Percentiles rank a stretch among this genome's conserved stretches.
These are phyloP conservation scores for Campoletis sonorensis DNA, from an alignment of 1,140 invertebrate genomes.

Conservation along the genomic window DNA sequence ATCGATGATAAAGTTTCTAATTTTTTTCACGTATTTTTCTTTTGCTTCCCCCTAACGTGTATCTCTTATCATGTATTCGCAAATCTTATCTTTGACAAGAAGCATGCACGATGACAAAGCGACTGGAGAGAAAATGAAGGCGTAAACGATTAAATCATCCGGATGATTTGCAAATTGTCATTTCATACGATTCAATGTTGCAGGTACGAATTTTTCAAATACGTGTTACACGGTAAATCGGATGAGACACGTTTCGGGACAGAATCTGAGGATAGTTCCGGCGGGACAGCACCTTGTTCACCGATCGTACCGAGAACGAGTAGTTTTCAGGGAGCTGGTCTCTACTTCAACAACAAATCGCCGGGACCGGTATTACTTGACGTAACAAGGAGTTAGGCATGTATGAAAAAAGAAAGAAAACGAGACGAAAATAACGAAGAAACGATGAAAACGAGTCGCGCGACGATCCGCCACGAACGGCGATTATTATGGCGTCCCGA, in stretches of 20 bases:
- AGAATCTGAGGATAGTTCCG: constrained; percentile 55
- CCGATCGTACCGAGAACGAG: constrained; percentile 52
- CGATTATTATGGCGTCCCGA: neutral
- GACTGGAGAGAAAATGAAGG: neutral
- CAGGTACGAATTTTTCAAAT: constrained; percentile 85
- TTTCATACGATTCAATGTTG: constrained; percentile 7
- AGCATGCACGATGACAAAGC: too few species aligned
- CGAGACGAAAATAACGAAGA: constrained; percentile 46
- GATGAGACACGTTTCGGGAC: constrained; percentile 49
- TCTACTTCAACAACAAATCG: constrained; percentile 72
- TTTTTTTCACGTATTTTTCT: neutral
- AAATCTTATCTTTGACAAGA: constrained; percentile 36
- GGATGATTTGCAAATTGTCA: neutral
- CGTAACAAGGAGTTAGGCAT: constrained; percentile 71
- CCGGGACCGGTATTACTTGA: constrained; percentile 69
- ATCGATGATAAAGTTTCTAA: neutral
- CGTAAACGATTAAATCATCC: neutral
- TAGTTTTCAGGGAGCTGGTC: constrained; percentile 70
- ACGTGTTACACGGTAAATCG: constrained; percentile 74
- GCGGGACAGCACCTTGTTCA: constrained; percentile 52
- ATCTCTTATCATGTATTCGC: neutral
- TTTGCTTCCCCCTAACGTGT: neutral
- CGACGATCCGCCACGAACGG: too few species aligned
- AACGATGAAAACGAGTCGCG: neutral
- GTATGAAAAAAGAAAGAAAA: constrained; percentile 49